These are phyloP conservation scores for Pogonophryne albipinna DNA, from an alignment of 2,797 vertebrate species.

Conservation along the genomic window DNA sequence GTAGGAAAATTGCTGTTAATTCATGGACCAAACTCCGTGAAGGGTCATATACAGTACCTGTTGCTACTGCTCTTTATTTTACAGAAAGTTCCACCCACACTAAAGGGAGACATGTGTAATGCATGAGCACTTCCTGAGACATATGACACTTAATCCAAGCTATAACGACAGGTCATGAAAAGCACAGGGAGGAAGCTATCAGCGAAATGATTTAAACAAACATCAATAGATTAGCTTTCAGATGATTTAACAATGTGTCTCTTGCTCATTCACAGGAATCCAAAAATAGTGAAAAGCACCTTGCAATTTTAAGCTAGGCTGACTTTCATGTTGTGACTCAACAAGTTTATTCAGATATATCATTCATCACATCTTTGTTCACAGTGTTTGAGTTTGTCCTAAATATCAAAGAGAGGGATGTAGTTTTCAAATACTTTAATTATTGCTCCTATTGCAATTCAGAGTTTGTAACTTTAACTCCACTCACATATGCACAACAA, in stretches of 20 bases:
- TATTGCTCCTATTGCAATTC: not conserved
- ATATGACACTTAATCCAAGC: conserved; percentile 39
- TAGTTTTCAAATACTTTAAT: not conserved
- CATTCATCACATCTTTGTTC: not conserved
- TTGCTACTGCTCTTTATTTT: conserved; percentile 5
- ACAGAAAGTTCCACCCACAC: not conserved
- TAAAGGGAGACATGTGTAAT: conserved; percentile 21
- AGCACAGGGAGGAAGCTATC: conserved; percentile 6
- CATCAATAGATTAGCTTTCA: conserved; percentile 31
- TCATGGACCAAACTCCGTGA: not conserved
- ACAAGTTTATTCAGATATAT: not conserved
- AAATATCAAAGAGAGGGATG: not conserved
- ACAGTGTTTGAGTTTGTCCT: not conserved
- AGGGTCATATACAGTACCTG: not conserved
- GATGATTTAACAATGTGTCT: conserved; percentile 20
- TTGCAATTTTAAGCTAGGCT: not conserved
- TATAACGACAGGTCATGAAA: conserved; percentile 27
- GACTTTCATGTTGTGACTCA: conserved; percentile 13
- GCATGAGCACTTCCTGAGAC: conserved; percentile 38
- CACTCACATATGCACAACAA: not conserved
- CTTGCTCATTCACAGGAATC: conserved; percentile 17
- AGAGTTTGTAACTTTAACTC: not conserved
- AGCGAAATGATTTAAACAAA: conserved; percentile 36
- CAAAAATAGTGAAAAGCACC: not conserved
- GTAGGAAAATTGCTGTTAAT: not conserved